A percentile compares a stretch with the other conserved stretches of the same genome.
These are phyloP conservation scores for Bedellia somnulentella DNA, from an alignment of 2,888 invertebrate genomes.

Conservation along the genomic window DNA sequence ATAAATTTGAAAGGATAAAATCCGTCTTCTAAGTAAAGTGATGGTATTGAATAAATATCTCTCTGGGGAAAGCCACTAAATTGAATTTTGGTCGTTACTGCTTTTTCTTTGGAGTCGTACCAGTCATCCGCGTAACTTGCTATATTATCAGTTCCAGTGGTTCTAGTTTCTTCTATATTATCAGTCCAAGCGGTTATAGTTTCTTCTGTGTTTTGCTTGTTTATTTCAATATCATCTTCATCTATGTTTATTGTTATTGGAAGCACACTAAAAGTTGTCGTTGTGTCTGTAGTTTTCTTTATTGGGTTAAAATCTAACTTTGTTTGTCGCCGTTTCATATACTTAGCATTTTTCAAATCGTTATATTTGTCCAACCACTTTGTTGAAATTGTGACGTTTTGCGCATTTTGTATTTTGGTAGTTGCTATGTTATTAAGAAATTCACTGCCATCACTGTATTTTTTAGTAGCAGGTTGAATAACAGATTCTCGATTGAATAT, in stretches of 20 bases:
- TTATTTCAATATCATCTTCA: no score
- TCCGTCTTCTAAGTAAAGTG: conserved; percentile 62
- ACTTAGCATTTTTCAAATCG: conserved; percentile 24
- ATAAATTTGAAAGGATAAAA: conserved; percentile 66
- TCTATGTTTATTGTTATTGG: conserved; percentile 39
- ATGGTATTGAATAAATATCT: conserved; percentile 49
- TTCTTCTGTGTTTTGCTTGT: no score
- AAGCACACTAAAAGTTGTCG: conserved; percentile 19
- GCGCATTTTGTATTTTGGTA: conserved; percentile 17
- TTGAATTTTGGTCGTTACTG: conserved; percentile 44
- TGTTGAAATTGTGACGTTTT: conserved; percentile 23
- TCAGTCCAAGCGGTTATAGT: no score
- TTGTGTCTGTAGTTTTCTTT: conserved; percentile 10
- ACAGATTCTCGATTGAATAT: conserved; percentile 18
- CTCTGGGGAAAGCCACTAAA: conserved; percentile 46
- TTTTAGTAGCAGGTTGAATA: conserved; percentile 15
- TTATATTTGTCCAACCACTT: conserved; percentile 36
- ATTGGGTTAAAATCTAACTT: conserved; percentile 19
- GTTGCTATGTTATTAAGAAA: conserved; percentile 25
- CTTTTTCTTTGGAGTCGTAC: conserved; percentile 20
- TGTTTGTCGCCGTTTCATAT: conserved; percentile 23
- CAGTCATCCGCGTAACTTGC: conserved; percentile 37
- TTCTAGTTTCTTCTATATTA: no score
- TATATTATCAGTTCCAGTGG: conserved; percentile 29
- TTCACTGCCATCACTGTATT: conserved; percentile 20